Conservation (phyloP, 2,888 invertebrate species). For the Drosophila paracracens region DNA sequence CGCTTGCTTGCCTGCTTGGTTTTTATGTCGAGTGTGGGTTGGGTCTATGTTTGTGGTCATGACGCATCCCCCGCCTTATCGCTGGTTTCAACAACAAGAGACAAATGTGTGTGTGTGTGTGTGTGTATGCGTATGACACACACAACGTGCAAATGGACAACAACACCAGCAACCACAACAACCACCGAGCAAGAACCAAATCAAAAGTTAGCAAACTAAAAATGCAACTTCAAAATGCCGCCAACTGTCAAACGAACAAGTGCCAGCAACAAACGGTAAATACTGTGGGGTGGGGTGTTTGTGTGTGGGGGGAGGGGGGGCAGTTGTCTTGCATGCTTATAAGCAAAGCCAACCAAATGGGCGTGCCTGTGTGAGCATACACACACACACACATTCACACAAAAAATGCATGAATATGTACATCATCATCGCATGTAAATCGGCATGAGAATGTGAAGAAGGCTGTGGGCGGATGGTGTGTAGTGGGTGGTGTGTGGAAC, state of each 20-base stretch:
- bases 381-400: neutral
- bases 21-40: constrained; percentile 5
- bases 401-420: neutral
- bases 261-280: constrained; percentile 38
- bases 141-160: neutral
- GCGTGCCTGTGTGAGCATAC: constrained; percentile 26
- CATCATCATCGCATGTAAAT: neutral
- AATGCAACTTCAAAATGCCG: constrained; percentile 58
- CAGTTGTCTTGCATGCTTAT: constrained; percentile 25
- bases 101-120: neutral
- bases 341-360: constrained; percentile 34
- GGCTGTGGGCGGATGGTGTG: constrained; percentile 3
- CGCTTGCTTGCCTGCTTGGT: constrained; percentile 1
- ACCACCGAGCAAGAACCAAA: constrained; percentile 17
- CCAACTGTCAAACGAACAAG: constrained; percentile 40
- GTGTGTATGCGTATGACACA: constrained; percentile 2
- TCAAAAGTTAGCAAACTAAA: constrained; percentile 46
- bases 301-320: neutral
- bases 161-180: constrained; percentile 22
- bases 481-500: neutral
- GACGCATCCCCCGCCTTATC: constrained; percentile 56
- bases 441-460: neutral
- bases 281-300: constrained; percentile 8
- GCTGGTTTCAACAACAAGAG: constrained; percentile 25
- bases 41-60: constrained; percentile 53